These are phyloP conservation scores for Hylaea fasciaria DNA, from an alignment of 2,888 invertebrate species.

Conservation along the genomic window DNA sequence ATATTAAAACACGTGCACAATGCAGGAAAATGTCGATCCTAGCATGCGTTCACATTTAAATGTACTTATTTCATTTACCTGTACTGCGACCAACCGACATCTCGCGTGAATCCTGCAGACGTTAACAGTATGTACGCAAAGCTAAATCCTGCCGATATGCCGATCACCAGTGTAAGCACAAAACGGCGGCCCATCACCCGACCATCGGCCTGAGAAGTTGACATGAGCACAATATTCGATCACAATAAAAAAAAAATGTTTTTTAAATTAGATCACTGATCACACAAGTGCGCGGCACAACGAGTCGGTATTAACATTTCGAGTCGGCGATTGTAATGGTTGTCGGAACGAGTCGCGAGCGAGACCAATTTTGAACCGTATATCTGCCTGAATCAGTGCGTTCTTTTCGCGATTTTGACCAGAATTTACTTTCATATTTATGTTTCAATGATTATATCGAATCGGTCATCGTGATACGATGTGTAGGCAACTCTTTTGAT, in stretches of 20 bases:
- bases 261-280: constrained; percentile 38
- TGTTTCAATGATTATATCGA: too few species aligned
- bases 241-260: constrained; percentile 18
- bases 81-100: constrained; percentile 74
- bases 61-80: constrained; percentile 70
- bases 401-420: too few species aligned
- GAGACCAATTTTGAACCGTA: neutral
- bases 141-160: constrained; percentile 90
- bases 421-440: too few species aligned
- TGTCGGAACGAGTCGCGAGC: constrained; percentile 4
- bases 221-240: constrained; percentile 46
- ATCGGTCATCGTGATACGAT: too few species aligned
- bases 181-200: constrained; percentile 88
- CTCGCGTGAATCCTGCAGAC: constrained; percentile 81
- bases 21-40: constrained; percentile 37
- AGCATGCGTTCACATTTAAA: neutral
- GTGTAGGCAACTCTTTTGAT: too few species aligned
- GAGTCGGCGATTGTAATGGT: neutral
- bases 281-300: constrained; percentile 26
- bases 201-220: constrained; percentile 74
- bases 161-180: constrained; percentile 88
- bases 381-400: neutral
- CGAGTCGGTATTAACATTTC: constrained; percentile 23
- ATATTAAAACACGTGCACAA: constrained; percentile 26
- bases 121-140: constrained; percentile 89